Percentiles rank a stretch among this genome's conserved stretches.
Conservation (phyloP, 2,113 vertebrate species). For the Pelodiscus sinensis region DNA sequence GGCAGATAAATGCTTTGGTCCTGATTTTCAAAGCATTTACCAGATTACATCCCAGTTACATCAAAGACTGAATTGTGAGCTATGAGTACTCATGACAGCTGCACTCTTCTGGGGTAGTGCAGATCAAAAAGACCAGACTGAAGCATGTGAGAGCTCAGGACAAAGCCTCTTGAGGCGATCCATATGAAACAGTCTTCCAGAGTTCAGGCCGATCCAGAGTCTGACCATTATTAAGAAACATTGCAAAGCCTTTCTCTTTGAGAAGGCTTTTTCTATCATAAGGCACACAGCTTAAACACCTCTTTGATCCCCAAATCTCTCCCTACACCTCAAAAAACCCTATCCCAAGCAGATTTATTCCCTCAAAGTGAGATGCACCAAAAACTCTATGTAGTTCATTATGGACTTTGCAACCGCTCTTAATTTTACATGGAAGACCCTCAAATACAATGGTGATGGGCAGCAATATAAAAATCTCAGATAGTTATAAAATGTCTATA, state of each 20-base stretch:
- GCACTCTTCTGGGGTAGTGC: not conserved
- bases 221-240: accelerated
- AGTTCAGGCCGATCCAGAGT: accelerated
- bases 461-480: accelerated
- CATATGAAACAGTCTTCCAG: accelerated
- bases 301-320: not conserved
- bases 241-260: not conserved
- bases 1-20: not conserved
- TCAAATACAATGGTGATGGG: not conserved
- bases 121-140: not conserved
- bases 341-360: not conserved
- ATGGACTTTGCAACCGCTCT: not conserved
- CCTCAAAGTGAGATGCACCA: accelerated
- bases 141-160: not conserved
- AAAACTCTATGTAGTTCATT: accelerated
- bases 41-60: accelerated
- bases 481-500: not conserved
- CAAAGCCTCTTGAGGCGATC: not conserved
- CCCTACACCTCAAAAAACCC: not conserved
- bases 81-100: accelerated
- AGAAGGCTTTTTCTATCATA: not conserved
- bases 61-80: not conserved
- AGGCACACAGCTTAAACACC: not conserved
- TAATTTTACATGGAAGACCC: not conserved
- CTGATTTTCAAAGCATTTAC: not conserved